These are phyloP conservation scores for Galemys pyrenaicus DNA, from an alignment of 2,113 vertebrate species.

Conservation along the genomic window DNA sequence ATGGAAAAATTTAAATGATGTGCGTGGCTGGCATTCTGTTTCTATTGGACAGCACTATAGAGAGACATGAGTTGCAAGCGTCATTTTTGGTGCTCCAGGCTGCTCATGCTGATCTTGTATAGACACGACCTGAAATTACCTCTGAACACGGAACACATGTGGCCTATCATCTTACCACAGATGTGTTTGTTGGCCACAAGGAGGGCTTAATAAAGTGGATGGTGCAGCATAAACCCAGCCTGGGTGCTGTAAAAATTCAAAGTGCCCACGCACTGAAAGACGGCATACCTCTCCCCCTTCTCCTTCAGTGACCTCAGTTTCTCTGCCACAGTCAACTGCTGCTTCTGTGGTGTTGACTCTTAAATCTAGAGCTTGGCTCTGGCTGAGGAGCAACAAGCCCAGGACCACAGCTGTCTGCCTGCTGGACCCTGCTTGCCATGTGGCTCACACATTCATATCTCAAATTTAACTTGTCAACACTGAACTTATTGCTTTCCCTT, in stretches of 20 bases:
- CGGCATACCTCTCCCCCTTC: background rate
- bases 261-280: constrained; percentile 28
- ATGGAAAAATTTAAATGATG: background rate
- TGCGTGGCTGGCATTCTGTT: background rate
- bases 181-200: constrained; percentile 37
- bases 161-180: constrained; percentile 49
- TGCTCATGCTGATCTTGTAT: background rate
- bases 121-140: constrained; percentile 61
- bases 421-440: background rate
- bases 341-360: background rate
- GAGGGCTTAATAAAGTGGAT: constrained; percentile 40
- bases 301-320: constrained; percentile 26
- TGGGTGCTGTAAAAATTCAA: constrained; percentile 52
- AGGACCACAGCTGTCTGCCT: background rate
- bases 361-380: background rate
- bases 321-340: background rate
- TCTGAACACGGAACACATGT: constrained; percentile 24
- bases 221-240: constrained; percentile 8
- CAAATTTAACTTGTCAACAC: background rate
- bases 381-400: background rate
- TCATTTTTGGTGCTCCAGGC: background rate
- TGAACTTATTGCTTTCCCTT: background rate
- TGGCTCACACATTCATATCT: background rate
- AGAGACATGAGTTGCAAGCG: background rate
- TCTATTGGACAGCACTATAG: background rate